Evolutionary conservation across 2,797 vertebrate species (phyloP).

Genomic region (Monodelphis domestica): DNA sequence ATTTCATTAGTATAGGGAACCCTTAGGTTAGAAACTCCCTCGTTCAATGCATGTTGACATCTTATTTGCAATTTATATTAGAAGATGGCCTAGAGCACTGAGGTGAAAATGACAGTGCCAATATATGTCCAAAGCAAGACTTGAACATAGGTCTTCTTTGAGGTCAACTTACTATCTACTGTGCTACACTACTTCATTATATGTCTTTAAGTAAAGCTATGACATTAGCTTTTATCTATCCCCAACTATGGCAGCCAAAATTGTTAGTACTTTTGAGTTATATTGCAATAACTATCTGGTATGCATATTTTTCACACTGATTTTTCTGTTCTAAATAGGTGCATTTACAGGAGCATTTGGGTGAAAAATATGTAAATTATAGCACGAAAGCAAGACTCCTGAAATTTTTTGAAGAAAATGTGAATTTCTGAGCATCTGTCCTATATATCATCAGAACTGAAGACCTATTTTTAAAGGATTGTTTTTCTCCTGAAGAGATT

Average conservation of each 20-base stretch:
- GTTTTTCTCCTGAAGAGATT: constrained; percentile 49
- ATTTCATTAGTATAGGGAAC: no score
- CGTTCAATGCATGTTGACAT: no score
- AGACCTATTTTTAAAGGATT: constrained; percentile 61
- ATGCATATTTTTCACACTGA: constrained; percentile 25
- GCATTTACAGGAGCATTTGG: constrained; percentile 90
- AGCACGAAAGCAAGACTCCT: constrained; percentile 94
- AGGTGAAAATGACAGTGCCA: not conserved
- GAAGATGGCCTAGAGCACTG: not conserved
- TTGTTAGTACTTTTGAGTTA: not conserved
- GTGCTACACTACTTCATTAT: not conserved
- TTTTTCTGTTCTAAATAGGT: constrained; percentile 84
- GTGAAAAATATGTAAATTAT: constrained; percentile 91
- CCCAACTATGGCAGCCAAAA: not conserved
- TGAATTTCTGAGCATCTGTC: constrained; percentile 83
- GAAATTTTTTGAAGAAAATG: constrained; percentile 96
- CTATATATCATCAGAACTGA: constrained; percentile 61
- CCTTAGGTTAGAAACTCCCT: no score
- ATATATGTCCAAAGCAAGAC: not conserved
- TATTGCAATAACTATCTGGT: not conserved
- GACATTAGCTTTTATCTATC: not conserved
- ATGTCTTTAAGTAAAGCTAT: not conserved
- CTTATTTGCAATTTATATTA: no score
- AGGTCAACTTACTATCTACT: not conserved
- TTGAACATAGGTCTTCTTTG: not conserved